Evolutionary conservation across 2,888 invertebrate species (phyloP).

Genomic region (Zootermopsis nevadensis): DNA sequence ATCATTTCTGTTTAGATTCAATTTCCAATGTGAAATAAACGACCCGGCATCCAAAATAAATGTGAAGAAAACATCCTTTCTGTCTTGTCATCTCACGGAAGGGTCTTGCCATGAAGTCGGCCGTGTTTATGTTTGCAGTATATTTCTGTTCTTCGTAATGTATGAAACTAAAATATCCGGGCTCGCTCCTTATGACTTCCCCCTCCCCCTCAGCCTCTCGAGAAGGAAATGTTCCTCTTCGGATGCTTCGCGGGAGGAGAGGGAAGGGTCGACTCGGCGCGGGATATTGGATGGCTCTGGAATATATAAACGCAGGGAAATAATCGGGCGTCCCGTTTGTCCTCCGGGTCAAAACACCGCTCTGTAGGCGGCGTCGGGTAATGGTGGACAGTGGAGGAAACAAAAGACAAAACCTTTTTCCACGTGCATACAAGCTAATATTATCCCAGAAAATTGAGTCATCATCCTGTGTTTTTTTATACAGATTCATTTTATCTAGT

Average conservation of each 20-base stretch:
- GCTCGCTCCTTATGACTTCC: not conserved
- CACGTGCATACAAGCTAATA: too few species aligned
- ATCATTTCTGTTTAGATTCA: not conserved
- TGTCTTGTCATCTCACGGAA: not conserved
- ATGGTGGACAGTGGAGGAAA: constrained; percentile 31
- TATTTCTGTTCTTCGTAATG: constrained; percentile 9
- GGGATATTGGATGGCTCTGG: constrained; percentile 40
- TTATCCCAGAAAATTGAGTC: too few species aligned
- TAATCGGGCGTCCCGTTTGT: constrained; percentile 16
- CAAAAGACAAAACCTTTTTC: too few species aligned
- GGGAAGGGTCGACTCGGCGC: not conserved
- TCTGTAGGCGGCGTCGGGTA: constrained; percentile 30
- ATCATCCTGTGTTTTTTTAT: too few species aligned
- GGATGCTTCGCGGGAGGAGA: not conserved
- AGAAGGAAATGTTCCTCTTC: not conserved
- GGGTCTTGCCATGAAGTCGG: not conserved
- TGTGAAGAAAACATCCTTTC: not conserved
- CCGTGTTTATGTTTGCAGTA: not conserved
- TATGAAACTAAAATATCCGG: constrained; percentile 26
- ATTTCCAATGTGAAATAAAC: not conserved
- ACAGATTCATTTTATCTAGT: too few species aligned
- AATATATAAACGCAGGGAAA: constrained; percentile 39
- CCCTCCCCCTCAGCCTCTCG: not conserved
- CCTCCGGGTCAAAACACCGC: constrained; percentile 38
- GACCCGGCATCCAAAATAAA: not conserved